A percentile compares a stretch with the other conserved stretches of the same genome.
Conservation (phyloP, 1,140 invertebrate species). For the Temnothorax curvispinosus region DNA sequence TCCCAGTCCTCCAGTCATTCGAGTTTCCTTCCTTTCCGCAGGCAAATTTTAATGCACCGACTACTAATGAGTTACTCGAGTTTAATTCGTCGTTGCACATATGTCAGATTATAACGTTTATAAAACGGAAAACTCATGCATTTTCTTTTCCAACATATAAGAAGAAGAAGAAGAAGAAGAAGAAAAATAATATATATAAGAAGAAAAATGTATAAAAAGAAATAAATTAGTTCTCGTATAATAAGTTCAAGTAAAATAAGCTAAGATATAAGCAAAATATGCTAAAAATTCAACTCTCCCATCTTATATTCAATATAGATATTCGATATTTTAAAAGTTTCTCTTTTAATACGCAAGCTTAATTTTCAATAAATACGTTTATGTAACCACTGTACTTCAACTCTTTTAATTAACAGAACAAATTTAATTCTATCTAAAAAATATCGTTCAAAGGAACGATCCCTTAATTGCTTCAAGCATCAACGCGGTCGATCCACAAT, state of each 20-base stretch:
- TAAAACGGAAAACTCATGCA: not conserved
- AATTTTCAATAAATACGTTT: constrained; percentile 7
- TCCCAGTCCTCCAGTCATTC: constrained; percentile 10
- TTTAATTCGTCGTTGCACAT: not conserved
- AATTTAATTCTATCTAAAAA: constrained; percentile 20
- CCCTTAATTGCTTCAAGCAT: constrained; percentile 27
- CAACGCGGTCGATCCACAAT: constrained; percentile 6
- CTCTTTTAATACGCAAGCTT: not conserved
- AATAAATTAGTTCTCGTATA: not conserved
- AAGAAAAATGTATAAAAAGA: not conserved
- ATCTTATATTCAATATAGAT: not conserved
- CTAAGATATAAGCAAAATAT: not conserved
- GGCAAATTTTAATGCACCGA: constrained; percentile 11
- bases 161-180: no score
- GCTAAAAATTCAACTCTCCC: not conserved
- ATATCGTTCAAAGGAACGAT: constrained; percentile 25
- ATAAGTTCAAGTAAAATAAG: not conserved
- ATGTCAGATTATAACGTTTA: not conserved
- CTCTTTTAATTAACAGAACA: not conserved
- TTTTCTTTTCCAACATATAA: not conserved
- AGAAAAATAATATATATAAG: no score
- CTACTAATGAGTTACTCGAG: not conserved
- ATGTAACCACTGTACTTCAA: not conserved
- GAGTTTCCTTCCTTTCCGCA: not conserved
- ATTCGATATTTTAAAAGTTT: not conserved